These are phyloP conservation scores for Lerista edwardsae DNA, from an alignment of 2,797 vertebrate species.

Conservation along the genomic window DNA sequence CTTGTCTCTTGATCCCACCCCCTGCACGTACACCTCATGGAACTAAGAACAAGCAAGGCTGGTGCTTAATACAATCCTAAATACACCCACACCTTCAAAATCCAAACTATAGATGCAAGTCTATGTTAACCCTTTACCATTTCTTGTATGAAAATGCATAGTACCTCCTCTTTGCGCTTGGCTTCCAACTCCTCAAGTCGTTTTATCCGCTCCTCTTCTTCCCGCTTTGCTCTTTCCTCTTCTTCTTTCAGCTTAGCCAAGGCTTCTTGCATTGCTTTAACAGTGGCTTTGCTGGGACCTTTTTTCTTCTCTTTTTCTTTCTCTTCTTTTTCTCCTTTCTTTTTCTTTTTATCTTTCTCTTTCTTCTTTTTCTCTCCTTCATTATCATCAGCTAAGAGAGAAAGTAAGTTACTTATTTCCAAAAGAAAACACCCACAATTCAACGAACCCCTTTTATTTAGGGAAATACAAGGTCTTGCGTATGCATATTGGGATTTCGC, in stretches of 20 bases:
- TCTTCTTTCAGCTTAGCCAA: constrained; percentile 93
- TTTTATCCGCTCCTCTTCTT: constrained; percentile 88
- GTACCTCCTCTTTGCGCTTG: constrained; percentile 91
- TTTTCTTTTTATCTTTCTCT: constrained; percentile 96
- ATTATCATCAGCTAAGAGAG: constrained; percentile 80
- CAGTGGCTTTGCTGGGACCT: constrained; percentile 94
- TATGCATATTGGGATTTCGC: neutral
- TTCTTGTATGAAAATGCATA: neutral
- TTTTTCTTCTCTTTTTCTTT: constrained; percentile 94
- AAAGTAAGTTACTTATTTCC: neutral
- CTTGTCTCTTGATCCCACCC: neutral
- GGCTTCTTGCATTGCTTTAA: constrained; percentile 98
- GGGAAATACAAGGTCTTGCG: neutral
- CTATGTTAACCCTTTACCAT: neutral
- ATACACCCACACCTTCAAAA: neutral
- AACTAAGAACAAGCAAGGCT: neutral
- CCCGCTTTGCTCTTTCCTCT: constrained; percentile 83
- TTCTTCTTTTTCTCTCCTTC: constrained; percentile 95
- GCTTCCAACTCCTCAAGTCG: constrained; percentile 90
- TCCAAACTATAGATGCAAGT: neutral
- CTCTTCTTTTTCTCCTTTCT: constrained; percentile 87
- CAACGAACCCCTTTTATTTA: neutral
- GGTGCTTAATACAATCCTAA: neutral
- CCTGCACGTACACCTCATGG: neutral
- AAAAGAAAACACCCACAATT: neutral